These are phyloP conservation scores for Mamestra brassicae DNA, from an alignment of 2,888 invertebrate genomes.

Conservation along the genomic window DNA sequence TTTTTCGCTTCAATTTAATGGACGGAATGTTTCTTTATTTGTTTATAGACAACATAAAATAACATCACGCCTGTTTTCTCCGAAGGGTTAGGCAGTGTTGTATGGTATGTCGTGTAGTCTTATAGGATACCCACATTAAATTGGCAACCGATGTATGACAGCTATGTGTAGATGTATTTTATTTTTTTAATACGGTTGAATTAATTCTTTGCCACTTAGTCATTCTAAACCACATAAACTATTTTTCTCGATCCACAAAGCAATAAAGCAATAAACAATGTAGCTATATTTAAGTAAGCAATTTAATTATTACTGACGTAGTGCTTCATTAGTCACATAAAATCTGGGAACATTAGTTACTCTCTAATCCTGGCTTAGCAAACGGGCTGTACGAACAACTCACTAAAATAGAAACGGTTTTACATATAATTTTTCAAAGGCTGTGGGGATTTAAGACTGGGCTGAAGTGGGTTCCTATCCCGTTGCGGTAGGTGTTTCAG, in stretches of 20 bases:
- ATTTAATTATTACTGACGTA: constrained; percentile 54
- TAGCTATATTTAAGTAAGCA: constrained; percentile 47
- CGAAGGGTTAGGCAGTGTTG: too few relatives aligned
- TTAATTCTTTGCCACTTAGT: too few relatives aligned
- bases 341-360: constrained; percentile 61
- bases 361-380: constrained; percentile 51
- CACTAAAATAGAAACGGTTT: constrained; percentile 49
- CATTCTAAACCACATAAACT: not conserved
- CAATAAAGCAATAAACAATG: too few relatives aligned
- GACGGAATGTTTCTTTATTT: too few relatives aligned
- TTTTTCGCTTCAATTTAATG: too few relatives aligned
- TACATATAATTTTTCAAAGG: constrained; percentile 49
- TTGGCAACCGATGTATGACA: too few relatives aligned
- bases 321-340: constrained; percentile 59
- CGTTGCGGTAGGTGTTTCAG: constrained; percentile 18
- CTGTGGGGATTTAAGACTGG: constrained; percentile 20
- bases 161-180: too few relatives aligned
- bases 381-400: constrained; percentile 33
- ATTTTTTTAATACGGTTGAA: too few relatives aligned
- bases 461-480: constrained; percentile 2
- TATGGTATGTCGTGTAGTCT: too few relatives aligned
- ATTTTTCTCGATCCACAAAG: constrained; percentile 13
- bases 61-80: too few relatives aligned
- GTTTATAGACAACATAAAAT: too few relatives aligned
- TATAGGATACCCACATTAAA: too few relatives aligned